Base-by-base conservation (phyloP, 2,113 vertebrate species). In the Pipra filicauda region DNA sequence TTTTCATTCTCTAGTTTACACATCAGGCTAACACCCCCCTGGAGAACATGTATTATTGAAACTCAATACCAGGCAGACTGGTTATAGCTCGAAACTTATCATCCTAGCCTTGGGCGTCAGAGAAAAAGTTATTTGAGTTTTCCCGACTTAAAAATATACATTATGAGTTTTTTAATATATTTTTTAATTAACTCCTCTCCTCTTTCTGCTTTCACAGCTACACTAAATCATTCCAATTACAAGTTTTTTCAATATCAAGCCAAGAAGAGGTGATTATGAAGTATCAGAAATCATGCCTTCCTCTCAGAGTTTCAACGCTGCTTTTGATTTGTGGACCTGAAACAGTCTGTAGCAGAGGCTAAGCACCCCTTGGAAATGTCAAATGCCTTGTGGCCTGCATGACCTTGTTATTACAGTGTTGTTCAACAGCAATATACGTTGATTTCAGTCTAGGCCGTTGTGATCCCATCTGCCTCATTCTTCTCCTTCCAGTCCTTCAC, bases 131-230 rank as follows among this genome's bases (percentile, higher is more conserved):
- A 95, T 84, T 84, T 96, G 88, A 95, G 65, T 71, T 95, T 95
- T 94, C 58, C 65, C 84, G 73, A 88, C 95, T 92, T 78, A 88
- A 95, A 96, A 93, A 88, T 81, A 93, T 75, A 95, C 65, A 86
- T 92, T 93, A 95, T 92, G 93, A 97, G 91, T 44, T 96, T 94
- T 96, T 95, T 87, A 97, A 97, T 95, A 96, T 91, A 95, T 92
- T 96, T 96, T 97, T 96, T 95, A 97, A 96, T 97, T 96, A 96
- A 95, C 76, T 95, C 52, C 72, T 93, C 78, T 95, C 89, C 66
- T 94, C 84, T 89, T 96, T 95, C 86, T 97, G 92, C 93, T 89
- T 95, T 95, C 86, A 92, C 66, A 96, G 95, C 84, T 85, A 95
- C 22, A 95, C 15, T 93, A 96, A 92, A 96, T 96, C 94, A 96